Percentiles rank a stretch among this genome's conserved stretches.
Evolutionary conservation across 2,113 vertebrate species (phyloP).

Genomic region (Morone chrysops): DNA sequence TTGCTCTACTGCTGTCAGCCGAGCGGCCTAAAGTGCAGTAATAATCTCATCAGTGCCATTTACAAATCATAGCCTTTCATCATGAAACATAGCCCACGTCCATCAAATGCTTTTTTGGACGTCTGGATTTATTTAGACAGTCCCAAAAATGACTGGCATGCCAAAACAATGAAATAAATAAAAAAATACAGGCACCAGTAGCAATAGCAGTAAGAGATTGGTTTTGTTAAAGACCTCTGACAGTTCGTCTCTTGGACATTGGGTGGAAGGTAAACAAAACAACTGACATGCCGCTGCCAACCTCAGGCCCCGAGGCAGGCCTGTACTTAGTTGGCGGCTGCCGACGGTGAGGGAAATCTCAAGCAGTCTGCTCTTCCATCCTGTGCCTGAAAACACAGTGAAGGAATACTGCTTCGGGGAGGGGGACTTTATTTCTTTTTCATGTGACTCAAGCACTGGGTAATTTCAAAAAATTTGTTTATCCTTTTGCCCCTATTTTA

Average conservation of each 20-base stretch:
- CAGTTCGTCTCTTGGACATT: slow-evolving; percentile 73
- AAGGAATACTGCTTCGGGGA: slow-evolving; percentile 2
- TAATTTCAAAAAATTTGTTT: slow-evolving; percentile 36
- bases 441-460: slow-evolving; percentile 44
- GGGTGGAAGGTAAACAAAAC: slow-evolving; percentile 75
- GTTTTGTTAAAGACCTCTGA: slow-evolving; percentile 69
- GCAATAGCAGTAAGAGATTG: slow-evolving; percentile 64
- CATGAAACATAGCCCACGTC: slow-evolving; percentile 51
- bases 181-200: slow-evolving; percentile 41
- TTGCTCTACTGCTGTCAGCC: slow-evolving; percentile 2
- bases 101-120: slow-evolving; percentile 58
- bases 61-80: slow-evolving; percentile 59
- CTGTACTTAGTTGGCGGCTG: slow-evolving; percentile 53
- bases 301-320: slow-evolving; percentile 48
- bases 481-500: slow-evolving; percentile 34
- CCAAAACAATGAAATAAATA: slow-evolving; percentile 46
- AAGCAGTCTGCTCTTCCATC: slow-evolving; percentile 48
- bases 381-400: slow-evolving; percentile 47
- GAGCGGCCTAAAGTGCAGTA: slow-evolving; percentile 20
- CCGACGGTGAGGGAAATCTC: slow-evolving; percentile 48
- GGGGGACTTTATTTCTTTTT: background rate
- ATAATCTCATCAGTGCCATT: slow-evolving; percentile 63
- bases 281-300: slow-evolving; percentile 57
- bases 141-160: slow-evolving; percentile 57
- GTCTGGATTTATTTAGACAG: slow-evolving; percentile 60